A percentile compares a stretch with the other conserved stretches of the same genome.
Conservation (phyloP, 1,140 invertebrate species). For the Anagrus nilaparvatae region DNA sequence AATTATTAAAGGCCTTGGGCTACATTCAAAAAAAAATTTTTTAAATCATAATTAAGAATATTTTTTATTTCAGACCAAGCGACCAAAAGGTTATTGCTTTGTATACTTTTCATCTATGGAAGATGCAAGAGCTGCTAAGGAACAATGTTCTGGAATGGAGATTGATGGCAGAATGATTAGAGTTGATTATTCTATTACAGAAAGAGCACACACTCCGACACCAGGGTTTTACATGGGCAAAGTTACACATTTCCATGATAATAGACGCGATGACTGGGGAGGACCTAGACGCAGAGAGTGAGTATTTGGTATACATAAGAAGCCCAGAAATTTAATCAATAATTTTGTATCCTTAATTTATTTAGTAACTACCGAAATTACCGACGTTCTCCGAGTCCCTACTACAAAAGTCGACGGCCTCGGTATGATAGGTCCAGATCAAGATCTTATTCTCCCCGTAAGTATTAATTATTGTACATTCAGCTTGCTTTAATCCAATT, state of each 20-base stretch:
- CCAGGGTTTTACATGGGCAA: slow-evolving; percentile 97
- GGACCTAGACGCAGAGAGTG: slow-evolving; percentile 43
- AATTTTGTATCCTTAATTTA: too few relatives aligned
- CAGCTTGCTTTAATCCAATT: too few relatives aligned
- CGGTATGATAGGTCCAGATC: slow-evolving; percentile 68
- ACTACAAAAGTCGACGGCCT: slow-evolving; percentile 43
- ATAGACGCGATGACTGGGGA: slow-evolving; percentile 26
- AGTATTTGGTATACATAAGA: too few relatives aligned
- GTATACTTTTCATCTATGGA: slow-evolving; percentile 86
- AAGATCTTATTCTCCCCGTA: slow-evolving; percentile 79
- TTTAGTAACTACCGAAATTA: slow-evolving; percentile 38
- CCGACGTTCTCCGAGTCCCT: slow-evolving; percentile 54
- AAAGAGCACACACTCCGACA: slow-evolving; percentile 92
- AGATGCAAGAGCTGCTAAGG: slow-evolving; percentile 89
- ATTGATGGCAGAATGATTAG: slow-evolving; percentile 88
- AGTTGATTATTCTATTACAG: slow-evolving; percentile 96
- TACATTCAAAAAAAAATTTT: slow-evolving; percentile 20
- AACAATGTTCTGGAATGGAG: slow-evolving; percentile 86
- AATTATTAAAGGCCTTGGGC: slow-evolving; percentile 38
- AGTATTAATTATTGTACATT: too few relatives aligned
- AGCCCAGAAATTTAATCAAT: too few relatives aligned
- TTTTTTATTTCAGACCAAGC: slow-evolving; percentile 56
- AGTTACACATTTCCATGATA: slow-evolving; percentile 51
- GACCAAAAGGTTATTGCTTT: slow-evolving; percentile 94
- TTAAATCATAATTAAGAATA: background rate